Conservation (phyloP, 2,888 invertebrate genomes). For the Tyria jacobaeae region DNA sequence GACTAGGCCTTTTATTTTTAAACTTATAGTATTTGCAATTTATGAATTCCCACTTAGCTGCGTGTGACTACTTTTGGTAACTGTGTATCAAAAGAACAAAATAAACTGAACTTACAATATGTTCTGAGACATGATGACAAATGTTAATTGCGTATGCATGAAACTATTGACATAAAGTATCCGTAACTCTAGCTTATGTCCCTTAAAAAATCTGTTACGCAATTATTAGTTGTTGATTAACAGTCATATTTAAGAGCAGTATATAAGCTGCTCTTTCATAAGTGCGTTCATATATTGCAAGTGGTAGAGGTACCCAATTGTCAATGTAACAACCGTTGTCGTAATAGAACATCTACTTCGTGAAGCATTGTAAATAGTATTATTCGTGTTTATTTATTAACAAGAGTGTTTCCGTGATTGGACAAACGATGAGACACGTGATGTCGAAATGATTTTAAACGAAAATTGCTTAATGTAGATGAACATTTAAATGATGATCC, state of each 20-base stretch:
- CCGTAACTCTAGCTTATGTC: background rate
- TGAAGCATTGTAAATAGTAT: slow-evolving; percentile 62
- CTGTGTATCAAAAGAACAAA: background rate
- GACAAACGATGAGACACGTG: slow-evolving; percentile 12
- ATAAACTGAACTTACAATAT: background rate
- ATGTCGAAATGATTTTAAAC: slow-evolving; percentile 13
- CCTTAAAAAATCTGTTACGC: background rate
- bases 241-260: background rate
- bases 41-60: background rate
- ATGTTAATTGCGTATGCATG: background rate
- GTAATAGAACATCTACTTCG: slow-evolving; percentile 36
- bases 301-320: slow-evolving; percentile 26
- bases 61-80: background rate
- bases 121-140: background rate
- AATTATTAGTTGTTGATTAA: background rate
- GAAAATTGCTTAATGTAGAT: slow-evolving; percentile 18
- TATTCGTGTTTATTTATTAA: slow-evolving; percentile 50
- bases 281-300: slow-evolving; percentile 4
- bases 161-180: background rate
- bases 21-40: slow-evolving; percentile 17
- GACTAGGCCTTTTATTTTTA: slow-evolving; percentile 35
- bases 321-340: slow-evolving; percentile 44
- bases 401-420: slow-evolving; percentile 14
- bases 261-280: background rate
- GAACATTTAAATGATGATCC: slow-evolving; percentile 35